Base-by-base conservation (phyloP, 2,888 invertebrate species). In the Neoitamus cyanurus region DNA sequence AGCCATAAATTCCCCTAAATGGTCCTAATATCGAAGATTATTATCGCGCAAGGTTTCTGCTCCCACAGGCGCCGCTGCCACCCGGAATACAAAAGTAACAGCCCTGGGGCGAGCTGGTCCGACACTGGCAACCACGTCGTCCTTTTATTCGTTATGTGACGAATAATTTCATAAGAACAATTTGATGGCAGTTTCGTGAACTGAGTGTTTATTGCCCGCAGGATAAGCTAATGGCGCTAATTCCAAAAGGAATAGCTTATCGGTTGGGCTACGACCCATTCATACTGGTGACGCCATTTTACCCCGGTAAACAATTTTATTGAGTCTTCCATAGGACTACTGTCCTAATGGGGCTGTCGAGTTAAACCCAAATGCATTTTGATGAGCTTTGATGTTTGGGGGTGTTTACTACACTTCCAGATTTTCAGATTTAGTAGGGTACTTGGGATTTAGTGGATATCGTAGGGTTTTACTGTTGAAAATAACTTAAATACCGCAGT, bases 11-110 rank as follows among this genome's bases (percentile, higher is more conserved):
- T 77, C 77, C 77, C 25, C n/a, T 77, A 46, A 46, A 77, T 46
- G 37, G 77, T 42, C 46, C 77, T 77, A 77, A 77, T 77, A 77
- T 77, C 77, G 77, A 77, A 77, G 77, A 77, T 42, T 77, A 46
- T 77, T 77, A 77, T 77, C 77, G 77, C 77, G 37, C 28, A 46
- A 20, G 42, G 77, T 46, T 77, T 77, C 46, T 20, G 31, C 34
- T 20, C 36, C 31, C 73, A 20, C 73, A 34, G 34, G 20, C 73
- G 70, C 70, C 70, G 15, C 15, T 5, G 31, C 31, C 70, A 70
- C 73, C 31, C 34, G 73, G 73, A 34, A 73, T 73, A 34, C 73
- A 73, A 36, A 73, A 73, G 36, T 73, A 36, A 73, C 58, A 58
- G 20, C 9, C 58, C 58, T 20, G 1, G 73, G 36, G 20, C 28